phyloP scores from a whole-genome alignment of 2,888 invertebrate species.

The Candidula unifasciata region DNA sequence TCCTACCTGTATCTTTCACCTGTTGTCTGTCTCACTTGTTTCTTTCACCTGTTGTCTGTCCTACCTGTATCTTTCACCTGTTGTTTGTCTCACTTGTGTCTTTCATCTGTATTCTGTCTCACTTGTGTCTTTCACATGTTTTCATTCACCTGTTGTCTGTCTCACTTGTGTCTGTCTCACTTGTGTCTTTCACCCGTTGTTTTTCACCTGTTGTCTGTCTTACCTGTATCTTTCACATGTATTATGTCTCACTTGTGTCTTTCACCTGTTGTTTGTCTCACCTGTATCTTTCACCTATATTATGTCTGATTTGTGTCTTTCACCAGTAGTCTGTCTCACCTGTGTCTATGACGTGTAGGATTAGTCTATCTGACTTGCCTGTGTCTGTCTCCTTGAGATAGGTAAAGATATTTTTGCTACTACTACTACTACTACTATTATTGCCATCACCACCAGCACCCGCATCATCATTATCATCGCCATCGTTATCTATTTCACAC shows the following conservation, averaged over 20 bases:
- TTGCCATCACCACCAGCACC: no score
- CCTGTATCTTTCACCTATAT: no score
- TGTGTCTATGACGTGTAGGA: no score
- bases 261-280: slow-evolving; percentile 5
- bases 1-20: neutral
- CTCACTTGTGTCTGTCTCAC: neutral
- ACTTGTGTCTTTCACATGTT: no score
- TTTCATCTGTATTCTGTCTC: no score
- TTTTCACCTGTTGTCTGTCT: slow-evolving; percentile 23
- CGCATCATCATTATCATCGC: neutral
- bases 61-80: slow-evolving; percentile 40
- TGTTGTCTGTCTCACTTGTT: slow-evolving; percentile 30
- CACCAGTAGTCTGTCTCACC: no score
- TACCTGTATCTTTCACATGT: no score
- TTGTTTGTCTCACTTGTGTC: neutral
- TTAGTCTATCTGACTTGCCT: no score
- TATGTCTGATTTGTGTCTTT: no score
- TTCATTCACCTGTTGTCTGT: slow-evolving; percentile 26
- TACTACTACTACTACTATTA: slow-evolving; percentile 2
- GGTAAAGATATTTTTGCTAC: neutral
- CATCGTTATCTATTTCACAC: neutral
- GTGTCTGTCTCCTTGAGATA: no score
- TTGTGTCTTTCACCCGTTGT: no score
- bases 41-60: slow-evolving; percentile 34
- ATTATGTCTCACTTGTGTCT: no score